These are phyloP conservation scores for Sebastes alutus DNA, from an alignment of 2,797 vertebrate genomes.

Conservation along the genomic window DNA sequence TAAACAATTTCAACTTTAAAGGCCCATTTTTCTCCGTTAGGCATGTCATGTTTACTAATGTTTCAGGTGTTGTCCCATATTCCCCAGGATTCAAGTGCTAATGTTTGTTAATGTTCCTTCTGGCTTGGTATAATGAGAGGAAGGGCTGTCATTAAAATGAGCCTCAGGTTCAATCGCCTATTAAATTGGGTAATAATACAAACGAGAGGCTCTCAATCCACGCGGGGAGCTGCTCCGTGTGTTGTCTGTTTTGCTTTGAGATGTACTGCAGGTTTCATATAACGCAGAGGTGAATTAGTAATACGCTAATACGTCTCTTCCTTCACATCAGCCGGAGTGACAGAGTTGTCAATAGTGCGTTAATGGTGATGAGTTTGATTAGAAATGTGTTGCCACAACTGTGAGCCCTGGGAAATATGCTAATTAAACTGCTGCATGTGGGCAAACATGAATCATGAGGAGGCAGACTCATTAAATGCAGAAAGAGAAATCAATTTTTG, in stretches of 20 bases:
- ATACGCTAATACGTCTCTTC: constrained; percentile 12
- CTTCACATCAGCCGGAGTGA: constrained; percentile 27
- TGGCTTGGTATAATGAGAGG: constrained; percentile 46
- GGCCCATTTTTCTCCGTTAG: constrained; percentile 52
- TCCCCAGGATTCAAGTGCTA: constrained; percentile 36
- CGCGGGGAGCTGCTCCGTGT: constrained; percentile 14
- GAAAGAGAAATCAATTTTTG: constrained; percentile 75
- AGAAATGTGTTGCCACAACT: constrained; percentile 38
- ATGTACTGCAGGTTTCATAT: constrained; percentile 8
- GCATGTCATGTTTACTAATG: constrained; percentile 52
- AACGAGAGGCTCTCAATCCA: constrained; percentile 40
- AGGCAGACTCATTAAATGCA: constrained; percentile 76
- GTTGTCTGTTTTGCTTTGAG: constrained; percentile 16
- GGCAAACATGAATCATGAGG: constrained; percentile 72
- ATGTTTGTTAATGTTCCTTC: constrained; percentile 65
- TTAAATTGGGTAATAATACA: constrained; percentile 70
- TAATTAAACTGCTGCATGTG: constrained; percentile 67
- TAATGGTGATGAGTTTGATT: constrained; percentile 60
- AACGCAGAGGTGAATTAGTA: constrained; percentile 18
- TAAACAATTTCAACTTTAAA: constrained; percentile 37
- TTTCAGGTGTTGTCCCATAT: constrained; percentile 46
- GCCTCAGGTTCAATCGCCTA: constrained; percentile 59
- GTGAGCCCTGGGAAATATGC: constrained; percentile 57
- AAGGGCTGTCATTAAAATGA: constrained; percentile 53
- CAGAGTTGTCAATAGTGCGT: constrained; percentile 56